A percentile compares a stretch with the other conserved stretches of the same genome.
These are phyloP conservation scores for Decapterus maruadsi DNA, from an alignment of 2,797 vertebrate genomes.

Conservation along the genomic window DNA sequence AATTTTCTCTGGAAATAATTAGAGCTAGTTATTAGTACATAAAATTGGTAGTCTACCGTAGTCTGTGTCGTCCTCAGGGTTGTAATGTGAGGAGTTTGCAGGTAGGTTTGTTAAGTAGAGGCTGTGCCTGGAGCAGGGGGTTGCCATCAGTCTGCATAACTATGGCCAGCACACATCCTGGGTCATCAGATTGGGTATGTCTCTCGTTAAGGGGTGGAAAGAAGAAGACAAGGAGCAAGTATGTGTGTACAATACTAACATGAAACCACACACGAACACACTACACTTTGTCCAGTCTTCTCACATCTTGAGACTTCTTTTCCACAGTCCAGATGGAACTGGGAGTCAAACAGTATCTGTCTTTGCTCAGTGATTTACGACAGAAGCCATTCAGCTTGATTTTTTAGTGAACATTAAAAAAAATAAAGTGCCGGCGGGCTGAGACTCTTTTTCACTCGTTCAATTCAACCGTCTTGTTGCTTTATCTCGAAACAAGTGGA, in stretches of 20 bases:
- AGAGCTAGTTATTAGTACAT: constrained; percentile 32
- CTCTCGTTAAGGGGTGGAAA: constrained; percentile 16
- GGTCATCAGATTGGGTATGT: neutral
- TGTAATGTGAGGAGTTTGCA: constrained; percentile 14
- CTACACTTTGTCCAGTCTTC: constrained; percentile 52
- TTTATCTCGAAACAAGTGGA: constrained; percentile 50
- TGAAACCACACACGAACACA: constrained; percentile 15
- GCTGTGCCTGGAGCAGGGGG: neutral
- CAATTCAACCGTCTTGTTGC: constrained; percentile 31
- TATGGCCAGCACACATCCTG: neutral
- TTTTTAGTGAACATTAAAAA: constrained; percentile 22
- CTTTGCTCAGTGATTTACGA: constrained; percentile 12
- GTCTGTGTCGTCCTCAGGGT: constrained; percentile 1
- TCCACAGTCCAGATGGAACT: constrained; percentile 22
- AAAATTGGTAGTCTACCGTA: constrained; percentile 29
- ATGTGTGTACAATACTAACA: constrained; percentile 11
- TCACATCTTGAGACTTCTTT: constrained; percentile 30
- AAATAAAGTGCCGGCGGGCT: neutral
- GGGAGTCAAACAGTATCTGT: constrained; percentile 27
- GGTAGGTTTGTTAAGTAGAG: constrained; percentile 12
- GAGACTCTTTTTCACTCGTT: constrained; percentile 21
- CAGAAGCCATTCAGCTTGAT: neutral
- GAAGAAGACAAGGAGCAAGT: constrained; percentile 2
- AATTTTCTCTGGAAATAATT: constrained; percentile 36
- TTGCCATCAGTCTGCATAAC: constrained; percentile 6